phyloP scores from a whole-genome alignment of 2,797 vertebrate genomes.

The Taenioides sp. region DNA sequence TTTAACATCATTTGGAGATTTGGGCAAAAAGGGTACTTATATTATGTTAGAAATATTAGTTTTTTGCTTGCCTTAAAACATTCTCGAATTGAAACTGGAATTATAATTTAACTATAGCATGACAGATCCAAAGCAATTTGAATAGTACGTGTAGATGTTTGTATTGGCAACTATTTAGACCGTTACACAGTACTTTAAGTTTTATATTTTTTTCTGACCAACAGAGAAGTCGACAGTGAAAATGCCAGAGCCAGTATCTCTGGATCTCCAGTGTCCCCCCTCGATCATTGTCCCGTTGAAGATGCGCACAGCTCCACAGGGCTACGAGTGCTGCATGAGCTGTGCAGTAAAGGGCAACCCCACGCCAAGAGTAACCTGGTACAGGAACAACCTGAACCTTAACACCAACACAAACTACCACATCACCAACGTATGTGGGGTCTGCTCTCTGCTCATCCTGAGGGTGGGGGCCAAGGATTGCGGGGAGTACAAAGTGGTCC shows the following conservation, averaged over 20 bases:
- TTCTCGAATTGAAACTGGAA: no score
- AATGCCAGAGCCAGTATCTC: constrained; percentile 43
- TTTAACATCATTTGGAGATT: background rate
- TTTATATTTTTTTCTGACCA: constrained; percentile 21
- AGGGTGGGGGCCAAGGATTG: constrained; percentile 75
- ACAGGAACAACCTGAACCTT: constrained; percentile 79
- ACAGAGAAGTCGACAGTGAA: constrained; percentile 64
- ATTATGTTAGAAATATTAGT: no score
- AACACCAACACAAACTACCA: constrained; percentile 79
- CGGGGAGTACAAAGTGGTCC: constrained; percentile 82
- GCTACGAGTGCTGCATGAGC: constrained; percentile 87
- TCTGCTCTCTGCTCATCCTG: constrained; percentile 87
- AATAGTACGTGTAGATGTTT: background rate
- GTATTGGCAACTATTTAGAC: no score
- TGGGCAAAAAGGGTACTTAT: background rate
- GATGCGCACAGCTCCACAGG: constrained; percentile 75
- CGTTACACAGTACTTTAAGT: background rate
- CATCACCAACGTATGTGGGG: constrained; percentile 83
- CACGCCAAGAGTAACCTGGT: constrained; percentile 84
- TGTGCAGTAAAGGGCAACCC: constrained; percentile 86
- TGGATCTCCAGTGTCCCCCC: constrained; percentile 74
- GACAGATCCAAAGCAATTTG: background rate
- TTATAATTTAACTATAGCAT: background rate
- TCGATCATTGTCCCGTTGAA: constrained; percentile 82
- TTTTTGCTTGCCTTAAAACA: no score